Conservation (phyloP, 2,888 invertebrate genomes). For the Macaria notata region DNA sequence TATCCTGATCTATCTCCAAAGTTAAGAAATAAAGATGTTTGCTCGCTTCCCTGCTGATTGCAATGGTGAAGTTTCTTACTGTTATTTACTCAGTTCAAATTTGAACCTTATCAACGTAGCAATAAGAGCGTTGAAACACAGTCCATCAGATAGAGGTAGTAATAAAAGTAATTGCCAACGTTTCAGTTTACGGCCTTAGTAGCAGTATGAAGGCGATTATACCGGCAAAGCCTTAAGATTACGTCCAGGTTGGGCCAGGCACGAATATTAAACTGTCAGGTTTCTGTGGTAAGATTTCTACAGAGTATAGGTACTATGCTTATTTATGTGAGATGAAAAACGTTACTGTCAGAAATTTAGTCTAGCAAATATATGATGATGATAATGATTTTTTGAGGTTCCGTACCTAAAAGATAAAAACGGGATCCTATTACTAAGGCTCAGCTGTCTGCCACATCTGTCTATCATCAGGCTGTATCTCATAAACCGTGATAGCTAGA, state of each 20-base stretch:
- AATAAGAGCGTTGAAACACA: slow-evolving; percentile 1
- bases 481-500: too few relatives aligned
- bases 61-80: slow-evolving; percentile 4
- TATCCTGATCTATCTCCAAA: slow-evolving; percentile 14
- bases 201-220: neutral
- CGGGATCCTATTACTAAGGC: too few relatives aligned
- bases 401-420: too few relatives aligned
- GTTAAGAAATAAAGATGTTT: slow-evolving; percentile 19
- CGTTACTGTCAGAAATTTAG: too few relatives aligned
- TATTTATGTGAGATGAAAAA: too few relatives aligned
- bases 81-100: neutral
- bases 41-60: slow-evolving; percentile 16
- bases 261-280: slow-evolving; percentile 1
- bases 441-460: too few relatives aligned
- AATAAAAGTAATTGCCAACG: slow-evolving; percentile 13
- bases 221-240: slow-evolving; percentile 1
- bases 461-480: too few relatives aligned
- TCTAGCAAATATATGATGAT: too few relatives aligned
- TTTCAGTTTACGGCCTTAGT: slow-evolving; percentile 4
- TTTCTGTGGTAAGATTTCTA: too few relatives aligned
- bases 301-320: too few relatives aligned
- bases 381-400: too few relatives aligned
- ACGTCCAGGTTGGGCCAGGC: neutral
- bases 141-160: slow-evolving; percentile 3
- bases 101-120: neutral